Base-by-base conservation (phyloP, 2,797 vertebrate species). In the Centroberyx gerrardi region DNA sequence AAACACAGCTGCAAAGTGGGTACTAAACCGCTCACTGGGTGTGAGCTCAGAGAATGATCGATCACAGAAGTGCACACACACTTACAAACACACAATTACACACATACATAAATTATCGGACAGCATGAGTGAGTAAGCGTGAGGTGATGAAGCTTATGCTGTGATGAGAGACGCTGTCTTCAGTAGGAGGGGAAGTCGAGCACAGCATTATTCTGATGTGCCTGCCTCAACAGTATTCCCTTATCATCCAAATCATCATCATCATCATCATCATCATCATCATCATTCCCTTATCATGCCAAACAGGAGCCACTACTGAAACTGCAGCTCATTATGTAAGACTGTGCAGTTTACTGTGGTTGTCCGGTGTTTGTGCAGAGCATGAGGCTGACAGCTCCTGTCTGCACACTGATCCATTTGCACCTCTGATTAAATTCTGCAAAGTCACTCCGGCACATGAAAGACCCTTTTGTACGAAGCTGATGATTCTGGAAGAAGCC, bases 141-240 rank as follows among this genome's bases (percentile, higher is more conserved):
- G 74, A 80, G 67, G 69, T 58, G 60, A 74, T 66, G 65, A 72
- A 76, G 75, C 71, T 55, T 38, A 70, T 62, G 59, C 14, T 68
- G 68, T 74, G 78, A 80, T 87, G 88, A 74, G 78, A 90, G 81
- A 91, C 85, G 87, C 84, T 80, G 70, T 75, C 38, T 76, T 81
- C 81, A 85, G 87, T 9, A 60, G 79, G 76, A 89, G 66, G 65
- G 40, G 68, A 49, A 36, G 59, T 10, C 59, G 80, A 82, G 61
- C 67, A 51, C 53, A 77, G 70, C 53, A 40, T 71, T 71, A 74
- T 68, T 72, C 1, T 31, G 68, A 84, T 75, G 68, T 10, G 5
- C 31, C 40, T 31, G 38, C 54, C 44, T 76, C 53, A 51, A 67
- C 80, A 46, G 64, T 13, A 14, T 67, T 74, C 59, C 15, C 33